Conservation (phyloP, 1,140 invertebrate genomes). For the Schlechtendalia chinensis region DNA sequence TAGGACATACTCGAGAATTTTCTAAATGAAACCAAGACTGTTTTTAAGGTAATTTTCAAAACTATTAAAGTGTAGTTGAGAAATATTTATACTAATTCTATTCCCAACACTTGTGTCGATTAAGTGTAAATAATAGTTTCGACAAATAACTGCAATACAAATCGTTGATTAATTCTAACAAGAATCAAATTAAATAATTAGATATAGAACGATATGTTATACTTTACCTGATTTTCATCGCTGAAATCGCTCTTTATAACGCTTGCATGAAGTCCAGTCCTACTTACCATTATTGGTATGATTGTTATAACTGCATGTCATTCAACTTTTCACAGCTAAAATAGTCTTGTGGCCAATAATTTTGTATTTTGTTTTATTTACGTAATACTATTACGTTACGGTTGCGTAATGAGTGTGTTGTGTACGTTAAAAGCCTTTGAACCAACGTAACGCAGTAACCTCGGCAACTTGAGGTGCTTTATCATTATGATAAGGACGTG, state of each 20-base stretch:
- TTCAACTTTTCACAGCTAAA: too few relatives aligned
- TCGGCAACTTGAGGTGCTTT: background rate
- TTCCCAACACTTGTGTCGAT: too few relatives aligned
- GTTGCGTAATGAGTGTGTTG: background rate
- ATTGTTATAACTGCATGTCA: too few relatives aligned
- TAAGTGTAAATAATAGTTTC: too few relatives aligned
- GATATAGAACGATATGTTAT: background rate
- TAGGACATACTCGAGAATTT: too few relatives aligned
- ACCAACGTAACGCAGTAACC: conserved; percentile 19
- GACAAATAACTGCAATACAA: too few relatives aligned
- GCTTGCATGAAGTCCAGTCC: conserved; percentile 27
- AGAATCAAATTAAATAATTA: too few relatives aligned
- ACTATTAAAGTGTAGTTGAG: too few relatives aligned
- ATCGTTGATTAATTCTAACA: too few relatives aligned
- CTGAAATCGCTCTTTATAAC: background rate
- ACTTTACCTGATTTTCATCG: conserved; percentile 14
- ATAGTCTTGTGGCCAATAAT: background rate
- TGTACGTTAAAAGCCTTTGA: background rate
- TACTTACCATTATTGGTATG: background rate
- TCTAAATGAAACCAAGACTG: too few relatives aligned
- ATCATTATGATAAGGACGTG: conserved; percentile 12
- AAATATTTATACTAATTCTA: too few relatives aligned
- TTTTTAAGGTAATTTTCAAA: too few relatives aligned
- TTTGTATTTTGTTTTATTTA: background rate
- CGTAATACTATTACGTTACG: background rate